Conservation (phyloP, 2,113 vertebrate genomes). For the Etheostoma cragini region DNA sequence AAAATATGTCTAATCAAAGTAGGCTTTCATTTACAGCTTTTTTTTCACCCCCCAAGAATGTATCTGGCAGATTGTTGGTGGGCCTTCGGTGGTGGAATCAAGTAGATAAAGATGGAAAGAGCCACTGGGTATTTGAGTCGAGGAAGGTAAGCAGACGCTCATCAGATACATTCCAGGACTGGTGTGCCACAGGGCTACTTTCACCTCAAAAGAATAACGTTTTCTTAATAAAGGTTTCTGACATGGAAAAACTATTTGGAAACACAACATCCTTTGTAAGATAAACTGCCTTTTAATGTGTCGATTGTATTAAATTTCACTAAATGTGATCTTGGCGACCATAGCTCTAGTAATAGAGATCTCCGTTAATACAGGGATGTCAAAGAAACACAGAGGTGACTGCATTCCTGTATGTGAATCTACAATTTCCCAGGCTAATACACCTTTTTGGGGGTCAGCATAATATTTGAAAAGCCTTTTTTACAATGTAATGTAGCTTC, state of each 20-base stretch:
- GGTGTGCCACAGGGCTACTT: neutral
- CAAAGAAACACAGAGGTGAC: neutral
- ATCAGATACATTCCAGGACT: neutral
- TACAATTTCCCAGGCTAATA: neutral
- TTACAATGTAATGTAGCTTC: constrained; percentile 28
- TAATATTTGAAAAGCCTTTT: neutral
- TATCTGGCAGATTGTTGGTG: constrained; percentile 94
- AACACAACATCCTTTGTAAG: neutral
- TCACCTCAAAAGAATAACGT: neutral
- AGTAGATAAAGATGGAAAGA: constrained; percentile 93
- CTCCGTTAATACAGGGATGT: neutral
- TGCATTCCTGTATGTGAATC: neutral
- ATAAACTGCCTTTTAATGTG: neutral
- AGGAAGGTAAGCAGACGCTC: constrained; percentile 84
- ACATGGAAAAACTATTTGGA: neutral
- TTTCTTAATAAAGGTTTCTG: neutral
- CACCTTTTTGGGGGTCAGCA: neutral
- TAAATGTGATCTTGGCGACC: neutral
- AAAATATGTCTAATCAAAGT: neutral
- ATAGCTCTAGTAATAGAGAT: neutral
- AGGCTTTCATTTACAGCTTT: neutral
- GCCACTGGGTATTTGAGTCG: constrained; percentile 95
- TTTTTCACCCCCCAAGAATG: constrained; percentile 82
- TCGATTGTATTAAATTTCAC: neutral
- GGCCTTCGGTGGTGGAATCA: constrained; percentile 99